These are phyloP conservation scores for Naja naja DNA, from an alignment of 2,113 vertebrate species.

Conservation along the genomic window DNA sequence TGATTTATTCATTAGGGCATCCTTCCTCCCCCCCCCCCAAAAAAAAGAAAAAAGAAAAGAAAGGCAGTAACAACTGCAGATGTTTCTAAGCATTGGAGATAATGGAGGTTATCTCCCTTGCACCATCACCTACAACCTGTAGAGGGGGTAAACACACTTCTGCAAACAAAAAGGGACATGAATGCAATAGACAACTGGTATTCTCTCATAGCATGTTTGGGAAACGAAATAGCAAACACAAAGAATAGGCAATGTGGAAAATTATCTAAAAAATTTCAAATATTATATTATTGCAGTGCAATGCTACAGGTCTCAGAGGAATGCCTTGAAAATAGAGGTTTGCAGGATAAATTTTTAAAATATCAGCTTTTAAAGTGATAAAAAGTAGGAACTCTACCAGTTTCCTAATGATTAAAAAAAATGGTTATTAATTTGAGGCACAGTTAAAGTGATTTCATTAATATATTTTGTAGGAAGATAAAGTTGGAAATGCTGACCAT, in stretches of 20 bases:
- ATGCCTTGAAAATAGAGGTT: neutral
- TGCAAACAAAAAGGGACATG: neutral
- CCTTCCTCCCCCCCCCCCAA: too few species aligned
- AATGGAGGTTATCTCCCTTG: neutral
- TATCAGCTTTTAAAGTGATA: neutral
- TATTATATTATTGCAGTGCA: neutral
- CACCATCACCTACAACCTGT: neutral
- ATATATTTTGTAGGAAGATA: neutral
- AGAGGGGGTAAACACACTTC: conserved; percentile 10
- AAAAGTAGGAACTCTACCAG: neutral
- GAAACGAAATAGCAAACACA: neutral
- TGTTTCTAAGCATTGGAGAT: neutral
- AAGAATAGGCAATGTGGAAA: neutral
- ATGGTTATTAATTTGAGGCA: neutral
- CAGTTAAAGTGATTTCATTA: neutral
- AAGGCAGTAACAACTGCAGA: neutral
- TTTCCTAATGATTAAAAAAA: neutral
- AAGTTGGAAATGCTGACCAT: neutral
- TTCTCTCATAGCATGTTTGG: neutral
- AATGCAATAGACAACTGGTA: neutral
- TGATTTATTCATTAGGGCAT: neutral
- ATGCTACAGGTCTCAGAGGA: neutral
- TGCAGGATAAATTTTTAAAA: neutral
- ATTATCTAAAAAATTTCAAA: neutral
- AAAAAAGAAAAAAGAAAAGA: neutral